Evolutionary conservation across 2,113 vertebrate species (phyloP), one percentile per base, ranked within the genome.

Genomic region (Callopanchax toddi): DNA sequence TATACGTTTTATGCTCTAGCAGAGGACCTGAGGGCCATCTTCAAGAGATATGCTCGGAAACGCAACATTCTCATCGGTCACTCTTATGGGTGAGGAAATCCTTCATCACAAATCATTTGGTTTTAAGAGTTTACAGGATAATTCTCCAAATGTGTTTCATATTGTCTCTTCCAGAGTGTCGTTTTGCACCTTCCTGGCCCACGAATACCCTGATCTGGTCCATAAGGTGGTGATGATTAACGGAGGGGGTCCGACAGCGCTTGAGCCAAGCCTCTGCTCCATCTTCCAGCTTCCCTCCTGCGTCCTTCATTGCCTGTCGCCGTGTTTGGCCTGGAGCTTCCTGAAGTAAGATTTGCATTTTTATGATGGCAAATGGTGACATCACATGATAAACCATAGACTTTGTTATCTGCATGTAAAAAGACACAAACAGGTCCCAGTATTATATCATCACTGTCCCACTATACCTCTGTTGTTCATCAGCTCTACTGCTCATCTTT

Each of bases 161-260:
- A 17, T 0, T 32, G 15, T 75, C 25, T 65, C 37, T 36, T 58
- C 0, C 84, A 99, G 97, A 5, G 97, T 98, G 37, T 99, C 97
- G 10, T 99, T 99, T 88, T 99, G 97, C 86, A 98, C 97, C 0
- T 97, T 98, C 88, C 91, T 99, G 61, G 97, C 97, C 2, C 97
- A 99, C 0, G 97, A 99, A 81, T 99, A 97, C 82, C 97, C 97
- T 0, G 96, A 99, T 37, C 93, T 95, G 79, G 96, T 99, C 34
- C 96, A 98, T 74, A 99, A 99, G 58, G 95, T 99, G 73, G 95
- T 99, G 82, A 98, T 99, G 97, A 95, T 99, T 80, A 99, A 99
- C 0, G 97, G 97, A 0, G 97, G 97, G 0, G 97, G 97, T 3
- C 97, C 97, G 4, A 99, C 97, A 0, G 96, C 96, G 0, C 90